Evolutionary conservation across 2,888 invertebrate genomes (phyloP).

Genomic region (Plagodis dolabraria): DNA sequence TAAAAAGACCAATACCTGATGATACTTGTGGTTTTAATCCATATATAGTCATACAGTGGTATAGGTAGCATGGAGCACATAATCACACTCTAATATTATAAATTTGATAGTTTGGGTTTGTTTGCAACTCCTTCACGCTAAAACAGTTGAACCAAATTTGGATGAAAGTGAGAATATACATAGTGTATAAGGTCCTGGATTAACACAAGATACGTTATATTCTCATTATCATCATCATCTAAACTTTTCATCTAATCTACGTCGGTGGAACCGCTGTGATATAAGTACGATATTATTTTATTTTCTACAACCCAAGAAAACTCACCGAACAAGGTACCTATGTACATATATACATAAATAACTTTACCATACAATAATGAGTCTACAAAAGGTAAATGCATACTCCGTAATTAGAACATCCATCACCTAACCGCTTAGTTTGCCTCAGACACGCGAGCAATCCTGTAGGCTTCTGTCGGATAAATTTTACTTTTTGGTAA

Average conservation of each 20-base stretch:
- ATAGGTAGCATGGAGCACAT: no score
- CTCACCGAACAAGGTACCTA: background rate
- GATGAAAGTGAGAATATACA: no score
- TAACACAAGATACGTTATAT: no score
- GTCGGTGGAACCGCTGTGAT: background rate
- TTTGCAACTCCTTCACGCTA: no score
- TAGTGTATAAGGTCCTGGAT: no score
- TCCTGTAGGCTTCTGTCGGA: conserved; percentile 1
- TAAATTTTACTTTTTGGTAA: background rate
- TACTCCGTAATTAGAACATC: conserved; percentile 22
- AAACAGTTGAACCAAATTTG: no score
- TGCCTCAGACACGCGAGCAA: conserved; percentile 5
- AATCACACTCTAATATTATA: no score
- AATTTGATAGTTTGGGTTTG: no score
- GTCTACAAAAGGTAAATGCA: conserved; percentile 11
- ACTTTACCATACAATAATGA: conserved; percentile 6
- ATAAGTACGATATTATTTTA: background rate
- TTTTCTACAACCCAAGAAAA: conserved; percentile 1
- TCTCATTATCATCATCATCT: no score
- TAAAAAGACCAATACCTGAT: no score
- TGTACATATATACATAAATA: background rate
- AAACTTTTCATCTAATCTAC: background rate
- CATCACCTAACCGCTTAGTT: conserved; percentile 16
- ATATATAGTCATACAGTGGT: no score
- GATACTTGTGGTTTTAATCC: no score